These are phyloP conservation scores for Liparis tanakae DNA, from an alignment of 2,797 vertebrate species.

Conservation along the genomic window DNA sequence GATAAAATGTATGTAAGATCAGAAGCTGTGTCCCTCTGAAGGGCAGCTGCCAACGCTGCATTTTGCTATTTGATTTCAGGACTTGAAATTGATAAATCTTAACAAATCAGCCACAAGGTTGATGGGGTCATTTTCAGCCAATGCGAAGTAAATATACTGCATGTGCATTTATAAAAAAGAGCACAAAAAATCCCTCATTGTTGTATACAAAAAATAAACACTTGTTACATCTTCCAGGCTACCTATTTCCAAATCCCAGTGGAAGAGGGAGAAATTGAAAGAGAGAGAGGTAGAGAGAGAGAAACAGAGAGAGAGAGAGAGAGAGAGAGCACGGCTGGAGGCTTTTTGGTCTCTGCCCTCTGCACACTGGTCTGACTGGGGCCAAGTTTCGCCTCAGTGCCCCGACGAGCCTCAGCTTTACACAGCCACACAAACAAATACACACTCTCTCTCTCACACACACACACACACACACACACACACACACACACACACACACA, in stretches of 20 bases:
- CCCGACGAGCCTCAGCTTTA: conserved; percentile 80
- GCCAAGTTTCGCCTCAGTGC: conserved; percentile 85
- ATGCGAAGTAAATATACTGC: conserved; percentile 31
- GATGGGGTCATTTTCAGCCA: neutral
- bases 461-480: conserved; percentile 66
- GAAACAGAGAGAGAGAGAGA: conserved; percentile 49
- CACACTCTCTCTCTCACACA: conserved; percentile 60
- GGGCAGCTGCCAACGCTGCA: neutral
- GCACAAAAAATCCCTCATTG: conserved; percentile 50
- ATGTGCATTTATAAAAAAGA: conserved; percentile 47
- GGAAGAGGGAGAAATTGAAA: conserved; percentile 59
- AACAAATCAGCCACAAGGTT: conserved; percentile 1
- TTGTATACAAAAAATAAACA: conserved; percentile 73
- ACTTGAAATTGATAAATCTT: conserved; percentile 1
- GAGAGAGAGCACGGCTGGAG: conserved; percentile 80
- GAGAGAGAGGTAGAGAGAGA: conserved; percentile 29
- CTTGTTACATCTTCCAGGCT: conserved; percentile 73
- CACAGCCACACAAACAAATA: conserved; percentile 75
- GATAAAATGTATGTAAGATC: neutral
- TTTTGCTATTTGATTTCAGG: neutral
- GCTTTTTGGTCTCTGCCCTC: conserved; percentile 84
- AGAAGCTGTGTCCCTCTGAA: neutral
- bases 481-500: conserved; percentile 64
- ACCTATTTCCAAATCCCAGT: conserved; percentile 78
- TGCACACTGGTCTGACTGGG: conserved; percentile 84